Evolutionary conservation across 2,113 vertebrate species (phyloP).

Genomic region (Cyanoramphus novaezelandiae): DNA sequence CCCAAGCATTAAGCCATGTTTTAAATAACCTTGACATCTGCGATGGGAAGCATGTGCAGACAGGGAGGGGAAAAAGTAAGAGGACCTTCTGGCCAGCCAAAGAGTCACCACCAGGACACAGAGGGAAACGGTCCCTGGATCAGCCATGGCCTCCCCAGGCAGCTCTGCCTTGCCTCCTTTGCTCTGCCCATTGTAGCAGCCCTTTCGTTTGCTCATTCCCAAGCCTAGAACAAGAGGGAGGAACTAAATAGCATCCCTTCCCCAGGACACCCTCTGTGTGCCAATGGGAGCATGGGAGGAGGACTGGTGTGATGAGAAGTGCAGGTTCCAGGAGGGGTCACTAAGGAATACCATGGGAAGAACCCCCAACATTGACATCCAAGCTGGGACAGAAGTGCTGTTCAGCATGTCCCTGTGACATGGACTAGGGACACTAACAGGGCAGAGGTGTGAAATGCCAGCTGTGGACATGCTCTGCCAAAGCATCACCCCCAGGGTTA

Average conservation of each 20-base stretch:
- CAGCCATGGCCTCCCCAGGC: neutral
- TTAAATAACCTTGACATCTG: constrained; percentile 25
- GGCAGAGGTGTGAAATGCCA: neutral
- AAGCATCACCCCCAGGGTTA: neutral
- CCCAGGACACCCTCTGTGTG: neutral
- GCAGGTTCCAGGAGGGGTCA: neutral
- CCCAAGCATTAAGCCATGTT: neutral
- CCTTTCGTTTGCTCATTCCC: constrained; percentile 58
- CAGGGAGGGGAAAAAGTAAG: neutral
- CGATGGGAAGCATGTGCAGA: neutral
- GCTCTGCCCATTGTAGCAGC: neutral
- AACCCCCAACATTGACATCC: constrained; percentile 65
- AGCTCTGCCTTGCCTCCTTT: neutral
- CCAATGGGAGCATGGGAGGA: neutral
- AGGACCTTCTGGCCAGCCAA: neutral
- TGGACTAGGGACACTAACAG: neutral
- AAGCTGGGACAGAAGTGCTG: constrained; percentile 56
- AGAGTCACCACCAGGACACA: neutral
- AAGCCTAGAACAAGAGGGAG: neutral
- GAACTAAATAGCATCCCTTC: neutral
- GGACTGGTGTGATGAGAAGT: neutral
- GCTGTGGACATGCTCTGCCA: neutral
- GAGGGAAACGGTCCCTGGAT: fast-evolving
- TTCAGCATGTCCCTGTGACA: neutral
- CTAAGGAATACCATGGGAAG: neutral